phyloP scores from a whole-genome alignment of 2,888 invertebrate species.

The Hyles lineata region DNA sequence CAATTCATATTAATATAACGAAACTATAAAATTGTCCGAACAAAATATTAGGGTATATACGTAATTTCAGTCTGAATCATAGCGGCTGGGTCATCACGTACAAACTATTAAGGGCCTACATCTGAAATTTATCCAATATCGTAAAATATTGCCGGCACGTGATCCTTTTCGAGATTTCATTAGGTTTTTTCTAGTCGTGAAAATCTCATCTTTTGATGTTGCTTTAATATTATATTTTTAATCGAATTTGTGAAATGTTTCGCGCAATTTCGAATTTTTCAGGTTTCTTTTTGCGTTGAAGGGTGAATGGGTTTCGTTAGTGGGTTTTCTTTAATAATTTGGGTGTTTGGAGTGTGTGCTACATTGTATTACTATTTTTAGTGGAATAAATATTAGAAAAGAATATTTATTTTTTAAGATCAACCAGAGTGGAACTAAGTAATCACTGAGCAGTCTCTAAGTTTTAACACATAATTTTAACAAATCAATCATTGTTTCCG shows the following conservation, averaged over 20 bases:
- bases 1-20: not conserved
- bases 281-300: not conserved
- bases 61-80: conserved; percentile 28
- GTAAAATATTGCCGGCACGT: conserved; percentile 65
- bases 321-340: not conserved
- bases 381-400: too few relatives aligned
- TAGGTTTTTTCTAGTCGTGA: conserved; percentile 46
- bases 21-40: not conserved
- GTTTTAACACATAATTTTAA: too few relatives aligned
- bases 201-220: conserved; percentile 26
- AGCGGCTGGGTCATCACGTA: conserved; percentile 50
- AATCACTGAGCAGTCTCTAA: too few relatives aligned
- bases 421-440: too few relatives aligned
- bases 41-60: conserved; percentile 20
- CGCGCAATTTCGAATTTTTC: not conserved
- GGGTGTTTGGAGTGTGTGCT: not conserved
- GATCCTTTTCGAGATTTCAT: conserved; percentile 51
- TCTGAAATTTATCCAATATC: conserved; percentile 70
- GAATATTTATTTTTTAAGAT: too few relatives aligned
- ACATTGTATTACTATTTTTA: not conserved
- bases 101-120: conserved; percentile 55
- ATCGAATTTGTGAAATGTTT: conserved; percentile 2
- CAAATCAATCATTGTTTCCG: too few relatives aligned
- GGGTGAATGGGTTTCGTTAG: not conserved
- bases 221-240: conserved; percentile 3